Evolutionary conservation across 2,888 invertebrate genomes (phyloP), one percentile per base, ranked within the genome.

Genomic region (Xestia sexstrigata): DNA sequence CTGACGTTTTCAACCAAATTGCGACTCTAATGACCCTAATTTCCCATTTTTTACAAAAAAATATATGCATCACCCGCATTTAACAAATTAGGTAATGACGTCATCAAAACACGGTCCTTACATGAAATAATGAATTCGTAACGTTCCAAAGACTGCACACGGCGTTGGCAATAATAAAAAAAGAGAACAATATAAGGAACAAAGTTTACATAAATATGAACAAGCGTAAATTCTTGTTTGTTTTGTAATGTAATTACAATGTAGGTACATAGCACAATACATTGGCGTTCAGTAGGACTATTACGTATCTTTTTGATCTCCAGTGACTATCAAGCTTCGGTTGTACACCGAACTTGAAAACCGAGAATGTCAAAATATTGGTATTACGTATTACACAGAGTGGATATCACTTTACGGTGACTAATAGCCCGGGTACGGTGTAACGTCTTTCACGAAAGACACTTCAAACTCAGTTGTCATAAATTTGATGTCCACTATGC

Each of bases 111-210:
- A 67, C 8, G 8, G 9, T 5, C 9, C n/a, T 6, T 45, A 30
- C 62, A 79, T n/a, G 52, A 26, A 55, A 60, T 52, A 49, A 65
- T 67, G 35, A 47, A 82, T 82, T 81, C 20, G 8, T 2, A 49
- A 20, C 35, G 82, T 85, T 82, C 86, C 82, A 17, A 63, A 85
- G 60, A 68, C 30, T 82, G 83, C 82, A 58, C 78, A 82, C 70
- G 26, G 0, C 67, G n/a, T 0, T 42, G 76, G 73, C 73, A 70
- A 63, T 42, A 65, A 65, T 9, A 52, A 65, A 65, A n/a, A n/a
- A 81, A n/a, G 15, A 55, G 45, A 52, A 75, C 45, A 71, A 69
- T 42, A 70, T 58, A 52, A n/a, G 23, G 30, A 15, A 63, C 8
- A n/a, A 30, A 13, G 58, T 55, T 17, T 52, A 23, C 35, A 20